Base-by-base conservation (phyloP, 2,888 invertebrate species). In the Meloe dianella region DNA sequence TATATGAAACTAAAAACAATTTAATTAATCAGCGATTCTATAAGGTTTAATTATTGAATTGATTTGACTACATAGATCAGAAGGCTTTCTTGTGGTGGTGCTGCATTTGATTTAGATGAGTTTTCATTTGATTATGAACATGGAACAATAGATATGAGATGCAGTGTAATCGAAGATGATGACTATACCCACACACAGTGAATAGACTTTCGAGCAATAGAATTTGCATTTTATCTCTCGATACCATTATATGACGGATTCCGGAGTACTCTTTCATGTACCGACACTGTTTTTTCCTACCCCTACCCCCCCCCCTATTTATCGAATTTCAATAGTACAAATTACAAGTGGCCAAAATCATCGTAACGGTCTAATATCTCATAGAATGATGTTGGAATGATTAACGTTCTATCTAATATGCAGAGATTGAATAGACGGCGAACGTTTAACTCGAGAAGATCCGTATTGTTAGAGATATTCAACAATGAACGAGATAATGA, bases 51-150 rank as follows among this genome's bases (percentile, higher is more conserved):
- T 38, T 38, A 38, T 38, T 14, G 14, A 38, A 14, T 38, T 38
- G 14, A 38, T 38, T 38, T n/a, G 38, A 38, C 14, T 38, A 3
- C 6, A n/a, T n/a, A n/a, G n/a, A n/a, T n/a, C 27, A 27, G 27
- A 27, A 27, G 2, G 2, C 4, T 3, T 20, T 8, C 47, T 47
- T 47, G 20, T 47, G 9, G 20, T 17, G 0, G 10, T 47, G 7
- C 4, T 32, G 20, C 68, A 73, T 73, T 75, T 76, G 77, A 77
- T 79, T 77, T 77, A 78, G 78, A 77, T 77, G 75, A 76, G 75
- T 77, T 78, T 79, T 79, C 78, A 79, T 79, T 79, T 77, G 78
- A 79, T 79, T 79, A 79, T 78, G 73, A 75, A 35, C 57, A 60
- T 71, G 69, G 78, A 79, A 78, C 79, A 79, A 78, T 78, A 73